Base-by-base conservation (phyloP, 2,797 vertebrate species). In the Rhodeus uyekii region DNA sequence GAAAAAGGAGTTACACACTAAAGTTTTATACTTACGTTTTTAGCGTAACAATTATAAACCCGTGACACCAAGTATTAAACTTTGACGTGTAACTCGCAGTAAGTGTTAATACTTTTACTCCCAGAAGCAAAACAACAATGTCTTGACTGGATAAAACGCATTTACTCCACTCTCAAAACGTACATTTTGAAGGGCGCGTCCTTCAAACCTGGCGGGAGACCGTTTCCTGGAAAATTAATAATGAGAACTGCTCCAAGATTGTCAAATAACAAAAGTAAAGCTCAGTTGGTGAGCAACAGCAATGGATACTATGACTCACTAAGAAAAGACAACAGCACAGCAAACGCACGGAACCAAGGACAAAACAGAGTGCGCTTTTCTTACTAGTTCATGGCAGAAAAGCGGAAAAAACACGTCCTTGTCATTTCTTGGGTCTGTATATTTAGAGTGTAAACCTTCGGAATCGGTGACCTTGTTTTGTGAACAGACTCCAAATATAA, bases 301-400 rank as follows among this genome's bases (percentile, higher is more conserved):
- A 80, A 46, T 61, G 72, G 83, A 82, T 72, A 82, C 29, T 76
- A 44, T 80, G 80, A 86, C 60, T 82, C 83, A 82, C 64, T 65
- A 8, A 24, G 36, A n/a, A 72, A 71, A 65, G 46, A 69, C 53
- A 76, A 55, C 46, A 7, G 44, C 3, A 36, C 36, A 53, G 67
- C 78, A 61, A 61, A 76, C 10, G 1, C 73, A 61, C 24, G 55
- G 22, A 77, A 29, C 72, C 69, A 69, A 69, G 61, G 76, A 76
- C 83, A 80, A n/a, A 68, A 76, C 53, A 80, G 46, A 61, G 64
- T 27, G 58, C 29, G n/a, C 39, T 68, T 32, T 22, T 53, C 68
- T 74, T 72, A 71, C 68, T 63, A 22, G 39, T 64, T 82, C 29
- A 50, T 53, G 29, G 2, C 4, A 48, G 39, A 53, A 36, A 48